phyloP scores from a whole-genome alignment of 2,888 invertebrate species.

The Xestoiulus laeticollis region DNA sequence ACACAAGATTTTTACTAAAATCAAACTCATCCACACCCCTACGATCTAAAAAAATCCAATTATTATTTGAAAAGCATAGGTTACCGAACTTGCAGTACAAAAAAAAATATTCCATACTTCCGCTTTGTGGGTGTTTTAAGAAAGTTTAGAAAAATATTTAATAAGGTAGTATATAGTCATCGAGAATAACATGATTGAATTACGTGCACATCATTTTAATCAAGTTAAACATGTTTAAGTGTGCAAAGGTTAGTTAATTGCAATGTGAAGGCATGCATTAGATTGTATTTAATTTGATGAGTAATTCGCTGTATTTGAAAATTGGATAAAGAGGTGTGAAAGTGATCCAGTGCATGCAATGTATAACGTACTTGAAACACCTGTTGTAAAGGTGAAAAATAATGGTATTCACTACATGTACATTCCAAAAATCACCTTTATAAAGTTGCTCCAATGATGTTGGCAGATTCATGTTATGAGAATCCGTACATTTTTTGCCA shows the following conservation, averaged over 20 bases:
- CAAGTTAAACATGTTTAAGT: not conserved
- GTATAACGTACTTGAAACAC: no score
- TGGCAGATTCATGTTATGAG: no score
- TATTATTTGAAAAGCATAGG: not conserved
- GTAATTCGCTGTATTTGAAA: no score
- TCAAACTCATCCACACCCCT: not conserved
- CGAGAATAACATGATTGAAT: not conserved
- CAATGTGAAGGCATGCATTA: not conserved
- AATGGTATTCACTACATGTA: no score
- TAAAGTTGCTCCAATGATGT: no score
- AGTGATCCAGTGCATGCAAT: no score
- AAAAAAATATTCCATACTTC: not conserved
- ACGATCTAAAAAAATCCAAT: not conserved
- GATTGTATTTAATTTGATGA: not conserved
- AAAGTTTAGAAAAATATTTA: not conserved
- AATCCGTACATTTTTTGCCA: no score
- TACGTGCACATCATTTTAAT: constrained; percentile 13
- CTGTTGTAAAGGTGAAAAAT: no score
- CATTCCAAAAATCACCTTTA: no score
- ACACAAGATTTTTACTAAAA: not conserved
- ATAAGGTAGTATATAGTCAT: not conserved
- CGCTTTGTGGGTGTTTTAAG: not conserved
- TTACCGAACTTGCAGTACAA: not conserved
- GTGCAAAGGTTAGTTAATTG: not conserved
- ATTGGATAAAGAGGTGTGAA: no score